Evolutionary conservation across 2,797 vertebrate genomes (phyloP).

Genomic region (Danio aesculapii): DNA sequence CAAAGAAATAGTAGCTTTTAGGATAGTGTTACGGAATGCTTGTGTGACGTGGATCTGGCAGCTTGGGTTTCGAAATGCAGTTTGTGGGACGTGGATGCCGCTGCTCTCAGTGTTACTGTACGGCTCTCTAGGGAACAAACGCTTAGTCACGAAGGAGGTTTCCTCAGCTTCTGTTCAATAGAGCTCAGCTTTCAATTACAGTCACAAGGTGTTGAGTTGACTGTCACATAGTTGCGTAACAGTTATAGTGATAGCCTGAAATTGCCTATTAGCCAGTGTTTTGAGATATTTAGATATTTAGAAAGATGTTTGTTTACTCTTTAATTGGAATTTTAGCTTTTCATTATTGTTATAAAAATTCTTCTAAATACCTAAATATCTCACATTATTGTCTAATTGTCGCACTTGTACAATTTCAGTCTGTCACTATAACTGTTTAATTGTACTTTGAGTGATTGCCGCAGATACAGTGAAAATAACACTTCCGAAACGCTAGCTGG

Average conservation of each 20-base stretch:
- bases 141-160: neutral
- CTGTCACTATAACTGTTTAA: too few relatives aligned
- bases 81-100: neutral
- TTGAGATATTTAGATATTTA: neutral
- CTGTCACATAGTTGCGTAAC: neutral
- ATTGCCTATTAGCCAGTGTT: neutral
- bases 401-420: too few relatives aligned
- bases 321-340: neutral
- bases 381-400: too few relatives aligned
- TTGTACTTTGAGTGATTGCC: too few relatives aligned
- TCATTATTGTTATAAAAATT: neutral
- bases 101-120: conserved; percentile 6
- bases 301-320: neutral
- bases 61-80: conserved; percentile 71
- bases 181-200: neutral
- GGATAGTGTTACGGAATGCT: conserved; percentile 74
- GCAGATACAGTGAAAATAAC: too few relatives aligned
- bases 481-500: too few relatives aligned
- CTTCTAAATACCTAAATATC: too few relatives aligned
- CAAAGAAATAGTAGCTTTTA: conserved; percentile 75
- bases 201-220: neutral
- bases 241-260: too few relatives aligned
- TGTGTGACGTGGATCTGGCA: conserved; percentile 78
- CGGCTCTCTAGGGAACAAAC: neutral
- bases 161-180: conserved; percentile 6